Conservation (phyloP, 2,113 vertebrate species). For the Heterotilapia buettikoferi region DNA sequence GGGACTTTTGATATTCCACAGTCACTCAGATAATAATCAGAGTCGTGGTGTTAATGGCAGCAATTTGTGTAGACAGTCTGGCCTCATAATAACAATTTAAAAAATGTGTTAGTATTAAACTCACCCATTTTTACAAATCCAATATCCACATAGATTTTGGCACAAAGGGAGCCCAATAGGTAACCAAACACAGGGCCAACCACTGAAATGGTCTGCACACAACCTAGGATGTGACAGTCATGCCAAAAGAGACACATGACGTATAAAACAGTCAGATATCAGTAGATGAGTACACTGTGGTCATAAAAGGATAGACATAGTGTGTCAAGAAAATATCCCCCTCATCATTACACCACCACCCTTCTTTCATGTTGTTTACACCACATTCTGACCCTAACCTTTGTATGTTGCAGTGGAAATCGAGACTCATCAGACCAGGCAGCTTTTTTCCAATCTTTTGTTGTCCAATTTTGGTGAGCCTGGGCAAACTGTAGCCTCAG, state of each 20-base stretch:
- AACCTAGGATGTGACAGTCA: slow-evolving; percentile 51
- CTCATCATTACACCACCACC: background rate
- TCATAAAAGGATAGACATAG: background rate
- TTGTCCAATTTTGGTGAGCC: background rate
- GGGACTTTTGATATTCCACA: background rate
- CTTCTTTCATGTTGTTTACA: background rate
- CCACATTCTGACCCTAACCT: background rate
- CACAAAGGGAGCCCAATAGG: slow-evolving; percentile 70
- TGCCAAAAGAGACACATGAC: background rate
- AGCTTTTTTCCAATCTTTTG: background rate
- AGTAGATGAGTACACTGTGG: background rate
- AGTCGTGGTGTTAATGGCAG: background rate
- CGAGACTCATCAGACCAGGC: background rate
- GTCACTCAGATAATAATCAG: background rate
- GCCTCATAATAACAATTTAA: background rate
- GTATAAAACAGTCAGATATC: background rate
- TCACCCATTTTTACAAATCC: slow-evolving; percentile 75
- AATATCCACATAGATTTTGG: slow-evolving; percentile 75
- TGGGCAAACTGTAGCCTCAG: background rate
- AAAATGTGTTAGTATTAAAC: background rate
- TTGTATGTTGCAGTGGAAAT: background rate
- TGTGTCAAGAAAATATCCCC: background rate
- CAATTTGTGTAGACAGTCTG: background rate
- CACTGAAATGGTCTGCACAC: slow-evolving; percentile 71
- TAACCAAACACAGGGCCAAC: slow-evolving; percentile 75